These are phyloP conservation scores for Chelonia mydas DNA, from an alignment of 2,797 vertebrate species.

Conservation along the genomic window DNA sequence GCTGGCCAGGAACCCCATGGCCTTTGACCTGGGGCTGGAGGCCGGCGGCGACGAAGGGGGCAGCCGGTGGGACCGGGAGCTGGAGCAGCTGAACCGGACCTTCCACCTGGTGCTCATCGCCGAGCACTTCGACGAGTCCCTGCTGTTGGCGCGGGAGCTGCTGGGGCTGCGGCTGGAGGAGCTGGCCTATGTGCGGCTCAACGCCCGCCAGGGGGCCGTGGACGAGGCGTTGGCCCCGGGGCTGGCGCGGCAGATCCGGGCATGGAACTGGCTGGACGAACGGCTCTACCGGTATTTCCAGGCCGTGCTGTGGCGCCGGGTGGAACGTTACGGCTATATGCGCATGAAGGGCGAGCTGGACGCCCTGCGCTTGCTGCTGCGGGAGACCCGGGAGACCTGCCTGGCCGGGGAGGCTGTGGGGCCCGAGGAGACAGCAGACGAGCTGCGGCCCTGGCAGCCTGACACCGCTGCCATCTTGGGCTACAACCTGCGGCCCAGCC, in stretches of 20 bases:
- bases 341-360: constrained; percentile 51
- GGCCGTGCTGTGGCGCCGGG: background rate
- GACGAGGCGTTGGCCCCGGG: background rate
- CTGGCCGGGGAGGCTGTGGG: constrained; percentile 19
- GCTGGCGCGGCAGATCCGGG: constrained; percentile 6
- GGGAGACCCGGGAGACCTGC: constrained; percentile 27
- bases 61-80: constrained; percentile 12
- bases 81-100: constrained; percentile 49
- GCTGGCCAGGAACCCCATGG: constrained; percentile 67
- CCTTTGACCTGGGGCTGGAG: constrained; percentile 69
- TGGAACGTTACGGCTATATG: constrained; percentile 37
- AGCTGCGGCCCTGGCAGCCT: constrained; percentile 45
- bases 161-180: constrained; percentile 54
- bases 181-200: constrained; percentile 58
- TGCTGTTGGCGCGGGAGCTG: constrained; percentile 1
- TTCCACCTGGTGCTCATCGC: constrained; percentile 73
- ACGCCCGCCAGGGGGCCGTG: background rate
- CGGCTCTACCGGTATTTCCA: constrained; percentile 1
- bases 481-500: constrained; percentile 49
- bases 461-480: constrained; percentile 53
- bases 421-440: constrained; percentile 28
- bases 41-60: constrained; percentile 21
- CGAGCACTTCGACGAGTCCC: constrained; percentile 73
- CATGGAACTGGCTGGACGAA: constrained; percentile 60
- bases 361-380: constrained; percentile 28